Conservation (phyloP, 2,888 invertebrate species). For the Ornithoptera alexandrae region DNA sequence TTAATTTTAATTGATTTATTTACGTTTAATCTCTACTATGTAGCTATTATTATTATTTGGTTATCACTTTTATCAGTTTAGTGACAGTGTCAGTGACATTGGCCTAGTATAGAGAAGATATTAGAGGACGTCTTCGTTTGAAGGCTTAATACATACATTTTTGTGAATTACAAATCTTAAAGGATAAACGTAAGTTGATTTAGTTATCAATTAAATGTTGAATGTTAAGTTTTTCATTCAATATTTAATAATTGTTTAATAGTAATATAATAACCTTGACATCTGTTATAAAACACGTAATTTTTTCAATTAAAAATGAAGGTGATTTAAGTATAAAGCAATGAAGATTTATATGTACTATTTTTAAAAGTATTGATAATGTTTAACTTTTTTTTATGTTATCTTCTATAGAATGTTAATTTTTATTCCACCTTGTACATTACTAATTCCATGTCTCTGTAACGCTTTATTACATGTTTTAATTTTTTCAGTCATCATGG, state of each 20-base stretch:
- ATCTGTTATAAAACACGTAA: constrained; percentile 33
- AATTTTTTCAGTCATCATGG: constrained; percentile 57
- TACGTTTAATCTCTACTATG: constrained; percentile 8
- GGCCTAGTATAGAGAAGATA: constrained; percentile 11
- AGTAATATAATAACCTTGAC: constrained; percentile 53
- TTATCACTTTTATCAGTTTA: constrained; percentile 31
- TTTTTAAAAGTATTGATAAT: too few species aligned
- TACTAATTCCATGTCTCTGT: too few species aligned
- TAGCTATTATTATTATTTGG: constrained; percentile 1
- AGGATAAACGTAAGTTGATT: constrained; percentile 9
- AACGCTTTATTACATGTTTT: not conserved
- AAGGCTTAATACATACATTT: constrained; percentile 1
- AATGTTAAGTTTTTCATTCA: constrained; percentile 19
- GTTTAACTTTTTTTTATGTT: too few species aligned
- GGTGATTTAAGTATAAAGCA: too few species aligned
- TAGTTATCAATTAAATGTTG: not conserved
- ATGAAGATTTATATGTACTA: too few species aligned
- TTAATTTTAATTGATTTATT: not conserved
- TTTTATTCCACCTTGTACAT: too few species aligned
- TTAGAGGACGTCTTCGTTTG: constrained; percentile 12
- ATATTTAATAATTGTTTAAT: constrained; percentile 22
- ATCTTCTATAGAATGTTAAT: too few species aligned
- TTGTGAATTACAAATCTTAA: not conserved
- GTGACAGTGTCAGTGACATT: constrained; percentile 40
- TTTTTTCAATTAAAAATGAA: not conserved